phyloP scores from a whole-genome alignment of 2,888 invertebrate genomes.

The Thereva unica region DNA sequence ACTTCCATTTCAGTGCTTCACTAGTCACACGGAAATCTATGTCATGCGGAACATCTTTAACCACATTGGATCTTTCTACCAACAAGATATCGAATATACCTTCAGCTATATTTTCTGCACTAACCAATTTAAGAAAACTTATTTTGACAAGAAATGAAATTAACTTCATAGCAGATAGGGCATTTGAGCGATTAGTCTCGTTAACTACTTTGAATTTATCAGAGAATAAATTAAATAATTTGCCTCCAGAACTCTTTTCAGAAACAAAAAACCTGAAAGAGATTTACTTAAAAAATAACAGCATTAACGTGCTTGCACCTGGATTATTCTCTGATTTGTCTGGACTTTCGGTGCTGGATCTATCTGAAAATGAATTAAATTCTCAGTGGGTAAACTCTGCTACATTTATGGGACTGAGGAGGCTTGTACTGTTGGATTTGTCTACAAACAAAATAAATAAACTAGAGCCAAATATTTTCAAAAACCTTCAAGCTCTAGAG shows the following conservation, averaged over 20 bases:
- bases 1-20: constrained; percentile 79
- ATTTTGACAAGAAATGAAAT: constrained; percentile 87
- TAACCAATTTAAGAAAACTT: constrained; percentile 76
- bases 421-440: constrained; percentile 81
- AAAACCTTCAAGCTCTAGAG: constrained; percentile 81
- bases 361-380: constrained; percentile 82
- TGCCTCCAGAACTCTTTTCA: constrained; percentile 84
- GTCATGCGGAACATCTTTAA: constrained; percentile 68
- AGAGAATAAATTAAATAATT: constrained; percentile 83
- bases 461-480: constrained; percentile 80
- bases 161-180: constrained; percentile 82
- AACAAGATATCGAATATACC: constrained; percentile 85
- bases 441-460: constrained; percentile 84
- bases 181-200: constrained; percentile 77
- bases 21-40: constrained; percentile 56
- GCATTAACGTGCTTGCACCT: constrained; percentile 82
- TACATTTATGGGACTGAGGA: constrained; percentile 85
- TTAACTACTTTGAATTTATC: constrained; percentile 85
- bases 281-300: constrained; percentile 88
- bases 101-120: constrained; percentile 77
- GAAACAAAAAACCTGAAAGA: constrained; percentile 83
- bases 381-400: constrained; percentile 84
- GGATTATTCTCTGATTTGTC: constrained; percentile 81
- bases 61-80: constrained; percentile 78
- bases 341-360: constrained; percentile 77